Percentiles rank a stretch among this genome's conserved stretches.
Evolutionary conservation across 2,797 vertebrate genomes (phyloP).

Genomic region (Ptychobarbus kaznakovi): DNA sequence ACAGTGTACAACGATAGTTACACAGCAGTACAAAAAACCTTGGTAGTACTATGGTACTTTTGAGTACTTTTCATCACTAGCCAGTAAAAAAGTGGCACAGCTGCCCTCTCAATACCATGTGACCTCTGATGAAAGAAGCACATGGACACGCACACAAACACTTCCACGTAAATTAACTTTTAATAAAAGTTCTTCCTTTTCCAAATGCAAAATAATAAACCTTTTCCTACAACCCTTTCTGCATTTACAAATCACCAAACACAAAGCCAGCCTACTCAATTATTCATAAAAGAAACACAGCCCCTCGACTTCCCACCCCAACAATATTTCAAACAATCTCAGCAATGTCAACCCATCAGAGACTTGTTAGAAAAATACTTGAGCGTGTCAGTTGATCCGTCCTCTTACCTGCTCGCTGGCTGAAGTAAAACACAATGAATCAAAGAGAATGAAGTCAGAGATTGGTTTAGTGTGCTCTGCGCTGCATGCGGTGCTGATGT

Average conservation of each 20-base stretch:
- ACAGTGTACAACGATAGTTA: background rate
- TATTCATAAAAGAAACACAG: slow-evolving; percentile 5
- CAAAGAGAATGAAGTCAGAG: slow-evolving; percentile 32
- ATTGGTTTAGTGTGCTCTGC: slow-evolving; percentile 23
- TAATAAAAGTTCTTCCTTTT: background rate
- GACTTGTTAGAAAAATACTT: slow-evolving; percentile 19
- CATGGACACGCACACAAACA: slow-evolving; percentile 40
- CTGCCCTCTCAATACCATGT: slow-evolving; percentile 38
- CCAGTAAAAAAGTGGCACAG: slow-evolving; percentile 29
- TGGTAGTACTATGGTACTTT: background rate
- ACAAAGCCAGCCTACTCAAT: slow-evolving; percentile 5
- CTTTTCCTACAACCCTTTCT: slow-evolving; percentile 6
- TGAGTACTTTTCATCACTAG: background rate
- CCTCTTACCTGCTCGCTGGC: slow-evolving; percentile 28
- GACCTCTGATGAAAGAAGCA: slow-evolving; percentile 54
- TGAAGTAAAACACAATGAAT: slow-evolving; percentile 40
- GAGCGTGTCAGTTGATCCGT: slow-evolving; percentile 32
- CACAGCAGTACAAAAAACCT: background rate
- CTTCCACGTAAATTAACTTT: background rate
- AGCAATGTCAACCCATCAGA: slow-evolving; percentile 14
- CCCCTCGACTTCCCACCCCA: slow-evolving; percentile 13
- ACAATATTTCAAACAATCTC: slow-evolving; percentile 24
- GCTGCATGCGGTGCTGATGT: slow-evolving; percentile 9
- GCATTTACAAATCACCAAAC: background rate
- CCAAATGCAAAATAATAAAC: background rate